phyloP scores from a whole-genome alignment of 2,113 vertebrate genomes.

The Tetrax tetrax region DNA sequence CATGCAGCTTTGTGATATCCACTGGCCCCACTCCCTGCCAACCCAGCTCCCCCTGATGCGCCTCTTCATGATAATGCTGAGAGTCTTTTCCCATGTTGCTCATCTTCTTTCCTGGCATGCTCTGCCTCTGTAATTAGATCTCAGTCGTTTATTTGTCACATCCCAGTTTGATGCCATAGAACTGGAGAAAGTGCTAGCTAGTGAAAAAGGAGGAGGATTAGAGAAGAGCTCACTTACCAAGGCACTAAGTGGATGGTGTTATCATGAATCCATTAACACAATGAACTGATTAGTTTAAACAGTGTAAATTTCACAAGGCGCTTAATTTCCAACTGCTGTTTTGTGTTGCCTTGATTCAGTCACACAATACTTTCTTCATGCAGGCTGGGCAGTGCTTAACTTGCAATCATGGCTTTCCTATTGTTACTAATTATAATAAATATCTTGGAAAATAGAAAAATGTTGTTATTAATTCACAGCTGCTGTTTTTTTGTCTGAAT shows the following conservation, averaged over 20 bases:
- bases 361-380: not conserved
- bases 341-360: not conserved
- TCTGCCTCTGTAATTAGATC: slow-evolving; percentile 34
- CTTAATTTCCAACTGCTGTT: slow-evolving; percentile 37
- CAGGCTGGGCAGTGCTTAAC: not conserved
- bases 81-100: slow-evolving; percentile 6
- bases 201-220: slow-evolving; percentile 40
- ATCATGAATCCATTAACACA: slow-evolving; percentile 9
- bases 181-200: slow-evolving; percentile 34
- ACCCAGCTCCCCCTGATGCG: not conserved
- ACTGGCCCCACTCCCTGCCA: not conserved
- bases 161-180: slow-evolving; percentile 9
- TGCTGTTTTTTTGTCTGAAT: not conserved
- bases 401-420: not conserved
- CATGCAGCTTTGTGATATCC: not conserved
- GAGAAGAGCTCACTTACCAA: slow-evolving; percentile 14
- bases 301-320: not conserved
- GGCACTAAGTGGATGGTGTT: slow-evolving; percentile 41
- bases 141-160: slow-evolving; percentile 20
- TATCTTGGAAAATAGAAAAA: not conserved
- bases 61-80: not conserved
- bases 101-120: slow-evolving; percentile 10
- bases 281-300: slow-evolving; percentile 57
- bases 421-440: slow-evolving; percentile 14
- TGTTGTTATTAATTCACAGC: not conserved